Base-by-base conservation (phyloP, 2,797 vertebrate genomes). In the Clarias laeviceps region DNA sequence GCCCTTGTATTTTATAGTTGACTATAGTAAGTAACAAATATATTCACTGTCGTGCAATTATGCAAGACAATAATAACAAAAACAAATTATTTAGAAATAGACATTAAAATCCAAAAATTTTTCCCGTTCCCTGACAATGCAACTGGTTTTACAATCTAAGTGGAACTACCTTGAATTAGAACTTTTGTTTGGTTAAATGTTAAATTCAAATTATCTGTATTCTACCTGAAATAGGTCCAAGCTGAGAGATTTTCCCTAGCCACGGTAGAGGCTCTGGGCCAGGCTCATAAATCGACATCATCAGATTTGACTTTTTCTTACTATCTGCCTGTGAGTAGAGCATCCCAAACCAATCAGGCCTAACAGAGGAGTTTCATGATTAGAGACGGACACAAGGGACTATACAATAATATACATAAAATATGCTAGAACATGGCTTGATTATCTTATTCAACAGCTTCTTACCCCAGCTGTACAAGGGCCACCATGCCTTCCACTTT, bases 401-500 rank as follows among this genome's bases (percentile, higher is more conserved):
- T 40, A 5, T 22, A 62, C 76, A 79, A 40, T 7, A 0, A 5
- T 34, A 54, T 50, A 18, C 18, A 65, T 50, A 32, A 50, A 15
- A 79, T n/a, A 40, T 79, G 32, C 32, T 37, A 3, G 9, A 64
- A 20, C 15, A 65, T 40, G 17, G 9, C 64, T 32, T 20, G 40
- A 80, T 66, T 29, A 65, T 32, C 14, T 80, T 54, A 66, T 80
- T 80, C 4, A 66, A 22, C 18, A 37, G 34, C 14, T 56, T 89
- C 93, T 94, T 94, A 99, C 98, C 97, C 98, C 84, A 99, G 90
- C 86, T 99, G 98, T 84, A 99, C 98, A 69, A 99, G 95, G 0
- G 98, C 98, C 91, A 99, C 97, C 98, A 99, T 99, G 88, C 98
- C 98, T 92, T 99, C 98, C 85, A 99, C 98, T 91, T 99, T 99